Base-by-base conservation (phyloP, 2,797 vertebrate genomes). In the Myripristis jacobus region DNA sequence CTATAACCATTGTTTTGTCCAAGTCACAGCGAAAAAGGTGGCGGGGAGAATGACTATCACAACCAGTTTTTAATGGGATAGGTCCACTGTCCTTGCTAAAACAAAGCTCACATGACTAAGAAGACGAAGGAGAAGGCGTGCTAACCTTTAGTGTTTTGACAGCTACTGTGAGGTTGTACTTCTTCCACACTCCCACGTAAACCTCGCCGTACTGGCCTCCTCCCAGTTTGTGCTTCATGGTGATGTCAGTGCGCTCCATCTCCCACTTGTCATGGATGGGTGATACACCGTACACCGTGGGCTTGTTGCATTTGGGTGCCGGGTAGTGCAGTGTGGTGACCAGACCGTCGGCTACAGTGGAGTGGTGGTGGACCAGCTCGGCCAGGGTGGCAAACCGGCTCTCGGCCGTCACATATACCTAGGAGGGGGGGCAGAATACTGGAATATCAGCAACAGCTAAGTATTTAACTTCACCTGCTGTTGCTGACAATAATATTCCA, bases 211-310 rank as follows among this genome's bases (percentile, higher is more conserved):
- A 99, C 88, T 99, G 98, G 73, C 98, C 98, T 19, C 98, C 98
- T 46, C 98, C 98, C 1, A 99, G 95, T 85, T 99, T 99, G 96
- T 99, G 98, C 95, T 99, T 99, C 98, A 99, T 99, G 91, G 98
- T 99, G 92, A 99, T 99, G 85, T 99, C 98, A 4, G 98, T 99
- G 76, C 98, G 94, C 82, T 99, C 98, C 97, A 99, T 99, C 93
- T 99, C 98, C 98, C 98, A 99, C 84, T 99, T 99, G 90, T 99
- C 98, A 0, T 99, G 97, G 91, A 98, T 99, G 77, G 98, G 98
- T 29, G 98, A 99, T 86, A 99, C 98, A 0, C 98, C 98, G 0
- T 99, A 99, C 72, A 99, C 96, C 0, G 98, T 99, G 85, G 98
- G 98, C 85, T 99, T 99, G 94, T 99, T 99, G 89, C 98, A 98